Evolutionary conservation across 2,888 invertebrate genomes (phyloP).

Genomic region (Hydraecia micacea): DNA sequence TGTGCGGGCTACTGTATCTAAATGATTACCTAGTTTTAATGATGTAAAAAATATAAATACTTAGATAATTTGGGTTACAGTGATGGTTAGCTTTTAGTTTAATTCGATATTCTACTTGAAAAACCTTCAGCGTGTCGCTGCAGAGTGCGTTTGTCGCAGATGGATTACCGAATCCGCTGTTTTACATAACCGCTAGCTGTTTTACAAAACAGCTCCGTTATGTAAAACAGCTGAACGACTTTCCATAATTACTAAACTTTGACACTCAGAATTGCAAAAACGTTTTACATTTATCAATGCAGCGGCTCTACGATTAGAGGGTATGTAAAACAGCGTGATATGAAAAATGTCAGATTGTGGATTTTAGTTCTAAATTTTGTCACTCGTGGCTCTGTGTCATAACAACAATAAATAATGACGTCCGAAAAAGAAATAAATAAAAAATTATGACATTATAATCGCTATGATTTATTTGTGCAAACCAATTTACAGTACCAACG

Average conservation of each 20-base stretch:
- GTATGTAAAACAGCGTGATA: too few relatives aligned
- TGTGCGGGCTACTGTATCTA: background rate
- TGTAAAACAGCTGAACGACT: too few relatives aligned
- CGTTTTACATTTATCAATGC: too few relatives aligned
- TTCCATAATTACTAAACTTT: too few relatives aligned
- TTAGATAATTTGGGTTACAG: background rate
- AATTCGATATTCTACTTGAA: background rate
- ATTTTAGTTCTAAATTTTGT: too few relatives aligned
- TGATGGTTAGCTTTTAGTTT: background rate
- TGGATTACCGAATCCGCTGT: background rate
- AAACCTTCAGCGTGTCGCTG: background rate
- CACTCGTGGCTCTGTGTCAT: too few relatives aligned
- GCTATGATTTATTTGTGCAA: background rate
- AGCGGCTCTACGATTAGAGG: too few relatives aligned
- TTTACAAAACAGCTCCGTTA: background rate
- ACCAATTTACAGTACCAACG: background rate
- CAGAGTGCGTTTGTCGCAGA: background rate
- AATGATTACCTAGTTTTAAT: conserved; percentile 17
- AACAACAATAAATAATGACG: too few relatives aligned
- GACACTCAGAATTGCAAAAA: too few relatives aligned
- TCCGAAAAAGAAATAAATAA: too few relatives aligned
- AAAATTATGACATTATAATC: background rate
- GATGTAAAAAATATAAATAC: background rate
- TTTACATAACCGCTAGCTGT: background rate
- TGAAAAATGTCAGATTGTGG: too few relatives aligned